Evolutionary conservation across 1,140 invertebrate genomes (phyloP).

Genomic region (Drosophila kepulauana): DNA sequence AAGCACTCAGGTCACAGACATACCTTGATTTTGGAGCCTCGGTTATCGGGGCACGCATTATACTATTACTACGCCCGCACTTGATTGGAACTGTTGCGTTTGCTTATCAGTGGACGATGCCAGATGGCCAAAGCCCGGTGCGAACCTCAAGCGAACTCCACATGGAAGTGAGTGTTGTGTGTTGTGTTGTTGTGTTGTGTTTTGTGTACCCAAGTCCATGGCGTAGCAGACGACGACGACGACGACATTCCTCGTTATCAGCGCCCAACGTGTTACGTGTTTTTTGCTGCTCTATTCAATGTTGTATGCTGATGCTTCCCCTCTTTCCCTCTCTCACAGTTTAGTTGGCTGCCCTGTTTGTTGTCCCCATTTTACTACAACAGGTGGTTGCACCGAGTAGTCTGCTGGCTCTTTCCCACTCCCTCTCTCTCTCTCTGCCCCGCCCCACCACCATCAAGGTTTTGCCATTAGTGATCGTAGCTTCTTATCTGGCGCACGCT

Average conservation of each 20-base stretch:
- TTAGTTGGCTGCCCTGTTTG: neutral
- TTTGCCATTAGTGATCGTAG: slow-evolving; percentile 57
- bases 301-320: slow-evolving; percentile 41
- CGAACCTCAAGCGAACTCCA: slow-evolving; percentile 18
- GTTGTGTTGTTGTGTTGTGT: too few relatives aligned
- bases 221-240: slow-evolving; percentile 5
- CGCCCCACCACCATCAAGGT: slow-evolving; percentile 44
- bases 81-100: neutral
- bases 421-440: slow-evolving; percentile 21
- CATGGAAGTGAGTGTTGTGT: too few relatives aligned
- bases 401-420: neutral
- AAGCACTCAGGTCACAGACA: slow-evolving; percentile 14
- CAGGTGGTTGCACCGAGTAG: slow-evolving; percentile 76
- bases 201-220: slow-evolving; percentile 9
- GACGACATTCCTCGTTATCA: slow-evolving; percentile 39
- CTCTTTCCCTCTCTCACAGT: slow-evolving; percentile 15
- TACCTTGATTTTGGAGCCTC: neutral
- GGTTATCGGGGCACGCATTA: slow-evolving; percentile 37
- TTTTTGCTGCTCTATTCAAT: slow-evolving; percentile 44
- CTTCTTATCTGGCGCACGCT: slow-evolving; percentile 73
- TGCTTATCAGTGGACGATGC: slow-evolving; percentile 26
- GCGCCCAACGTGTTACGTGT: slow-evolving; percentile 23
- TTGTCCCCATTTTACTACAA: slow-evolving; percentile 32
- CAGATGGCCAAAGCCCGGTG: slow-evolving; percentile 42
- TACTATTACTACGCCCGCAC: slow-evolving; percentile 26